phyloP scores from a whole-genome alignment of 2,797 vertebrate species.

The Lemur catta region DNA sequence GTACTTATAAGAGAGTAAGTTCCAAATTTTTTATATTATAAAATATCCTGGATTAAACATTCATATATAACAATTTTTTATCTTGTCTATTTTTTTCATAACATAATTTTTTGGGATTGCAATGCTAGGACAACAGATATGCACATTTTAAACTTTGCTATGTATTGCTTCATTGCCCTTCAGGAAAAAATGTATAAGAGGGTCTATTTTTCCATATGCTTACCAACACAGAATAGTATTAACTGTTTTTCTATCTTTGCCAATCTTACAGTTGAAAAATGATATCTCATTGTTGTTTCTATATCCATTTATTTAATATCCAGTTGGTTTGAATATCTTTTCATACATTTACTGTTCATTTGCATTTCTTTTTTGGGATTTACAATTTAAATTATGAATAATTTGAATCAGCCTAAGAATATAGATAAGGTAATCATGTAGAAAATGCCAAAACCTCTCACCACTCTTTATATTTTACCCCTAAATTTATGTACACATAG shows the following conservation, averaged over 20 bases:
- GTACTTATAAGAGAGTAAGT: not conserved
- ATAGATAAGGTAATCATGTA: not conserved
- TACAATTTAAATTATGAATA: not conserved
- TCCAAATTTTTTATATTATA: not conserved
- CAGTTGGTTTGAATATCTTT: not conserved
- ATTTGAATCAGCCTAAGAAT: not conserved
- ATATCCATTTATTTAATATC: not conserved
- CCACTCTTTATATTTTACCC: not conserved
- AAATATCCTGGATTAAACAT: not conserved
- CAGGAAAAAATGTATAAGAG: not conserved
- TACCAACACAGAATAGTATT: not conserved
- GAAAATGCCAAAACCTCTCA: not conserved
- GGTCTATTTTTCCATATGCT: not conserved
- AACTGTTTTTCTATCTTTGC: conserved; percentile 10
- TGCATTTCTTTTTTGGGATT: not conserved
- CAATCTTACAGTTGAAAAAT: not conserved
- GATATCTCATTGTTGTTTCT: not conserved
- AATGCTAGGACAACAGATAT: not conserved
- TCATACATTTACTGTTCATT: not conserved
- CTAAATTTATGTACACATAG: not conserved
- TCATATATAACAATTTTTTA: not conserved
- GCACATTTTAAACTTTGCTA: not conserved
- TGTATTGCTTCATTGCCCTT: not conserved
- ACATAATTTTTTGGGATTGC: not conserved
- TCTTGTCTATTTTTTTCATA: not conserved